phyloP scores from a whole-genome alignment of 2,113 vertebrate genomes.

The Galeopterus variegatus region DNA sequence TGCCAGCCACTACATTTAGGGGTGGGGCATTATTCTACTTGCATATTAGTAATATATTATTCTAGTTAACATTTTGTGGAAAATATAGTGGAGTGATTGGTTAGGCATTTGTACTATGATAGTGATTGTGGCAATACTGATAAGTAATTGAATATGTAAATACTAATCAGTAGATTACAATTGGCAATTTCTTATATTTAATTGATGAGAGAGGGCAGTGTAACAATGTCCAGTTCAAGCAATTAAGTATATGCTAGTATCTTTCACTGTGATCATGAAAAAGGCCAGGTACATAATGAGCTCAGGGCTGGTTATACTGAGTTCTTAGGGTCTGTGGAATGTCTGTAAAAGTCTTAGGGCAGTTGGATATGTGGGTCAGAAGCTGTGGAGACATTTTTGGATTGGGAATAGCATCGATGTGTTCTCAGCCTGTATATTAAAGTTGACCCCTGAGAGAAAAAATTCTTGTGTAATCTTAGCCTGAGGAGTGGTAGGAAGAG shows the following conservation, averaged over 20 bases:
- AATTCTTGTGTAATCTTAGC: not conserved
- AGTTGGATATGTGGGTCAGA: not conserved
- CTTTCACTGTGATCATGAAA: not conserved
- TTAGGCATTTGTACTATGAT: not conserved
- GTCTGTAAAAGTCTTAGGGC: too few species aligned
- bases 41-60: not conserved
- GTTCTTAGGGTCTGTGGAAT: not conserved
- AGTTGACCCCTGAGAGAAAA: not conserved
- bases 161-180: not conserved
- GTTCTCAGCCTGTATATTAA: not conserved
- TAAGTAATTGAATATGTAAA: not conserved
- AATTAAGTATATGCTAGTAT: not conserved
- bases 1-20: not conserved
- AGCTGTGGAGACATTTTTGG: not conserved
- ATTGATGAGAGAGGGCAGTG: not conserved
- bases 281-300: not conserved
- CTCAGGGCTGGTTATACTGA: not conserved
- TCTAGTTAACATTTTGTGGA: not conserved
- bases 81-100: not conserved
- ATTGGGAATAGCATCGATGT: not conserved
- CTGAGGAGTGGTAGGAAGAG: not conserved
- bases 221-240: not conserved
- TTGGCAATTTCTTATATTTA: not conserved
- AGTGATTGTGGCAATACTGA: not conserved
- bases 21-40: not conserved